Evolutionary conservation across 1,140 invertebrate species (phyloP).

Genomic region (Drosophila subobscura): DNA sequence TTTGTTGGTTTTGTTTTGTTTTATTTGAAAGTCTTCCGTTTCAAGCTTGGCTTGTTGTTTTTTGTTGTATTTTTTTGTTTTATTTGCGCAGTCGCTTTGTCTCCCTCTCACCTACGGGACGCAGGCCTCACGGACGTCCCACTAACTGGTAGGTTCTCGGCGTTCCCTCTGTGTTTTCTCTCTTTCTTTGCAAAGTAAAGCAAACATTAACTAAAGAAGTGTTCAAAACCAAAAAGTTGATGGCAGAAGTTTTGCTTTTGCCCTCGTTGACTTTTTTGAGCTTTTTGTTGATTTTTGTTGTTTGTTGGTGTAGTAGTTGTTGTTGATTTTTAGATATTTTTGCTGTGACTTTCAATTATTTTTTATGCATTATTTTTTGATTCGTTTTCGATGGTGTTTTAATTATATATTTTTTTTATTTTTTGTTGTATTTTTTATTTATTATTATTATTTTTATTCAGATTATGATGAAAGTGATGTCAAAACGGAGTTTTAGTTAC

Average conservation of each 20-base stretch:
- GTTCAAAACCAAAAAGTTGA: constrained; percentile 71
- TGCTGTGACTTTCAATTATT: constrained; percentile 68
- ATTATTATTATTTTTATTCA: constrained; percentile 81
- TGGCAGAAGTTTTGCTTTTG: constrained; percentile 53
- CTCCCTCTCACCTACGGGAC: constrained; percentile 52
- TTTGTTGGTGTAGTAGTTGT: constrained; percentile 38
- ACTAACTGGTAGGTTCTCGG: constrained; percentile 15
- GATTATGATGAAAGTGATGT: constrained; percentile 84
- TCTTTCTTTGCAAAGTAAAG: constrained; percentile 52
- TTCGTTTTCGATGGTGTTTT: constrained; percentile 83
- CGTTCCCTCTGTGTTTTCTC: constrained; percentile 30
- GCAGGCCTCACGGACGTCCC: constrained; percentile 20
- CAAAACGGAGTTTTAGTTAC: constrained; percentile 89
- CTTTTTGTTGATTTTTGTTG: constrained; percentile 60
- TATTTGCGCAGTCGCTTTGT: constrained; percentile 74
- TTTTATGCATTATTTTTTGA: constrained; percentile 76
- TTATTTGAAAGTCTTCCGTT: constrained; percentile 77
- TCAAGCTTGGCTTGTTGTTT: constrained; percentile 77
- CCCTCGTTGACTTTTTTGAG: constrained; percentile 72
- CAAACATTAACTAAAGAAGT: constrained; percentile 64
- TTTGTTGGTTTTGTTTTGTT: constrained; percentile 66
- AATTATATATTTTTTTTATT: constrained; percentile 59
- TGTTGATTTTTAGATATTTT: constrained; percentile 46
- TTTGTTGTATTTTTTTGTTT: constrained; percentile 33
- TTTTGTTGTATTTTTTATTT: constrained; percentile 64